These are phyloP conservation scores for Blastomussa wellsi DNA, from an alignment of 92 coral and sea anemone genomes.

Conservation along the genomic window DNA sequence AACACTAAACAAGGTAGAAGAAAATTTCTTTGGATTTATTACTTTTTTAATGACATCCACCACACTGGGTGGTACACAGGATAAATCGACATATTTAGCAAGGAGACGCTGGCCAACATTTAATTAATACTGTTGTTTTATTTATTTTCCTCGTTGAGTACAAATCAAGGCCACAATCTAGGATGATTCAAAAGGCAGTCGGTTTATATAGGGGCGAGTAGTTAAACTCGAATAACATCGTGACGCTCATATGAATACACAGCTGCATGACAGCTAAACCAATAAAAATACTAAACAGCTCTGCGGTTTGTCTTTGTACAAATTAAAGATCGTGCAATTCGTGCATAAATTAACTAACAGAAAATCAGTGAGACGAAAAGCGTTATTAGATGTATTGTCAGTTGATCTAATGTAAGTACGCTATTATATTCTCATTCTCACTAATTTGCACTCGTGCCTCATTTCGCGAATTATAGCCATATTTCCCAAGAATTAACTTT, in stretches of 20 bases:
- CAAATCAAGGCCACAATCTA: neutral
- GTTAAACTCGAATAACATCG: neutral
- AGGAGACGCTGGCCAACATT: neutral
- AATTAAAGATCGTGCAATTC: neutral
- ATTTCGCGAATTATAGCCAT: neutral
- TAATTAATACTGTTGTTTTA: neutral
- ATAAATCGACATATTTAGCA: neutral
- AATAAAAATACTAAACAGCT: neutral
- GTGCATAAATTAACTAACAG: neutral
- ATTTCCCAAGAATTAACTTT: neutral
- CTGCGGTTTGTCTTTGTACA: neutral
- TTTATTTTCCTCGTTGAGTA: neutral
- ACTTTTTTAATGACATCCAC: neutral
- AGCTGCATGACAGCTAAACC: neutral
- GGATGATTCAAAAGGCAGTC: neutral
- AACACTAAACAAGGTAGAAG: neutral
- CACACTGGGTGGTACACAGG: neutral
- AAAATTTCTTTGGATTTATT: neutral
- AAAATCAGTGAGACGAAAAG: neutral
- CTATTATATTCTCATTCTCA: neutral
- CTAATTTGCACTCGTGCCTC: too few species aligned
- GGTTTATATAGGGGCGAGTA: neutral
- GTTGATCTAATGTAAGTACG: neutral
- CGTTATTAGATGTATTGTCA: constrained; percentile 3
- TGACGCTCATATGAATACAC: neutral